Base-by-base conservation (phyloP, 2,113 vertebrate species). In the Leptocoma aspasia region DNA sequence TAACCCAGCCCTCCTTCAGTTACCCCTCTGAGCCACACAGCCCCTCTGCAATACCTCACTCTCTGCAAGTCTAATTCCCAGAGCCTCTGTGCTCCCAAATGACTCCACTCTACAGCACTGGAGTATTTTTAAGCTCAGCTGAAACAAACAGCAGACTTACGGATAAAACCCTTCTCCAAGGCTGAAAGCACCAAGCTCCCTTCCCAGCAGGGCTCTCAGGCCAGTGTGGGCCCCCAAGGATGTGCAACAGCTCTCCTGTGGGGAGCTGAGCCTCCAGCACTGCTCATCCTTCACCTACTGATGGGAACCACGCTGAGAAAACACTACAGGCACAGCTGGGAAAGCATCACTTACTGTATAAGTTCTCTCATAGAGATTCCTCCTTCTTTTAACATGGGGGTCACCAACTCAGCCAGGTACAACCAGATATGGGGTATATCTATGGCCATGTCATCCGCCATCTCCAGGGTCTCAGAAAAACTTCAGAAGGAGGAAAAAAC, bases 381-480 rank as follows among this genome's bases (percentile, higher is more conserved):
- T 78, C 99, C 99, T 82, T 99, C 99, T 98, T 98, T 99, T 92
- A 99, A 97, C 98, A 99, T 85, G 59, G 99, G 99, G 77, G 98
- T 98, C 86, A 99, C 98, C 96, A 99, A 95, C 97, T 99, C 99
- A 42, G 99, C 99, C 94, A 99, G 98, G 97, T 99, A 99, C 96
- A 99, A 95, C 99, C 99, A 99, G 91, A 99, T 99, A 91, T 99
- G 99, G 73, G 99, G 99, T 94, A 99, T 99, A 97, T 99, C 99
- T 90, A 99, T 99, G 90, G 99, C 99, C 99, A 99, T 99, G 89
- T 99, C 99, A 7, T 99, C 99, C 0, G 99, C 99, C 90, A 98
- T 95, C 97, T 99, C 99, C 98, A 99, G 96, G 54, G 98, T 99
- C 72, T 99, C 99, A 0, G 98, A 96, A 97, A 99, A 99, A 92